These are phyloP conservation scores for Takifugu rubripes DNA, from an alignment of 2,797 vertebrate genomes.

Conservation along the genomic window DNA sequence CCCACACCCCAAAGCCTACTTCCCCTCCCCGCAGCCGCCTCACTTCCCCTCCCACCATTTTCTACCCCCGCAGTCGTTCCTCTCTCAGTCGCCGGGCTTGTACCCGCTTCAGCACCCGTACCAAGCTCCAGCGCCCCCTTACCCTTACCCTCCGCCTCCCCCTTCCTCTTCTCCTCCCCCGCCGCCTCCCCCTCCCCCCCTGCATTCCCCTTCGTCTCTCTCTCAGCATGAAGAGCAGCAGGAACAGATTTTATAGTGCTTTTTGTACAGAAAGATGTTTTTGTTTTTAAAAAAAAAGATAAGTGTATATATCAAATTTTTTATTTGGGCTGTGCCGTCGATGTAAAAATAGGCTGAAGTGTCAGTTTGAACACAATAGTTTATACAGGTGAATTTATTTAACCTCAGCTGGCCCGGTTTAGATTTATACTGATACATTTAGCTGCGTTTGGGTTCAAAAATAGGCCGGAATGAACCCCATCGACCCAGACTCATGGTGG, in stretches of 20 bases:
- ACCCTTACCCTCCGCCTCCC: slow-evolving; percentile 34
- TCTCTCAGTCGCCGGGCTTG: slow-evolving; percentile 24
- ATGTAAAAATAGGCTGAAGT: slow-evolving; percentile 30
- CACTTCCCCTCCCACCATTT: slow-evolving; percentile 52
- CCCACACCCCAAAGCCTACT: not conserved
- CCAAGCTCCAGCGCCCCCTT: slow-evolving; percentile 34
- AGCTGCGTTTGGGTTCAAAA: slow-evolving; percentile 16
- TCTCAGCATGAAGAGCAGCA: slow-evolving; percentile 78
- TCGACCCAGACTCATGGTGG: slow-evolving; percentile 20
- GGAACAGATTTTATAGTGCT: slow-evolving; percentile 82
- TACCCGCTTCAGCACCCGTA: slow-evolving; percentile 46
- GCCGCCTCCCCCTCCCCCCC: slow-evolving; percentile 8
- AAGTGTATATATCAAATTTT: slow-evolving; percentile 67
- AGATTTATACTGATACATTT: slow-evolving; percentile 22
- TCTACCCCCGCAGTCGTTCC: slow-evolving; percentile 51
- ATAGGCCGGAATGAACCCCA: slow-evolving; percentile 11
- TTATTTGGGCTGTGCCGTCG: slow-evolving; percentile 53
- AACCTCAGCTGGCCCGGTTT: slow-evolving; percentile 24
- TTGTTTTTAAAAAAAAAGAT: slow-evolving; percentile 67
- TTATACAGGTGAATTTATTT: slow-evolving; percentile 34
- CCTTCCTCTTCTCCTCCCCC: slow-evolving; percentile 32
- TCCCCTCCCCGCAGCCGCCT: slow-evolving; percentile 46
- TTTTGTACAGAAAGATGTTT: slow-evolving; percentile 76
- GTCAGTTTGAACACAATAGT: slow-evolving; percentile 26
- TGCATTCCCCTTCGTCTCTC: too few relatives aligned